These are phyloP conservation scores for Gallirallus australis DNA, from an alignment of 2,797 vertebrate species.

Conservation along the genomic window DNA sequence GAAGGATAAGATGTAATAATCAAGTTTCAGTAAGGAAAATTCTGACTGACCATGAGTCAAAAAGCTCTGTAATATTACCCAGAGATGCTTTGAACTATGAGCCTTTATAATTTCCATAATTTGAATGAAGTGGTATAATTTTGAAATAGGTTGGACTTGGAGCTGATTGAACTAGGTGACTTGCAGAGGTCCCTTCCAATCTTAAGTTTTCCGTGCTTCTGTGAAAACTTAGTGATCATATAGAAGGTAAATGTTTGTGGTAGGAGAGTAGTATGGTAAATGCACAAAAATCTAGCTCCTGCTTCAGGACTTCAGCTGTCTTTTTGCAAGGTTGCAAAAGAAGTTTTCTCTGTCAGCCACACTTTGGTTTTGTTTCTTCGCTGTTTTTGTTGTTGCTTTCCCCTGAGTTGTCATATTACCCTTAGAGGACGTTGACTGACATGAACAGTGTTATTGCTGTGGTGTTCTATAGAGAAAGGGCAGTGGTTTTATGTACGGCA, in stretches of 20 bases:
- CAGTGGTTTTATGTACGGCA: neutral
- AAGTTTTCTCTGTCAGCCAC: neutral
- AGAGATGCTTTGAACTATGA: neutral
- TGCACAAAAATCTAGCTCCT: neutral
- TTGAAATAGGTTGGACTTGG: neutral
- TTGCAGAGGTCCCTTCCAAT: neutral
- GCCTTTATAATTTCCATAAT: neutral
- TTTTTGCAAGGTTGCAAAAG: neutral
- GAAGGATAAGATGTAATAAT: neutral
- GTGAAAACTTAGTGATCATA: neutral
- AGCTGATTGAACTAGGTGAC: neutral
- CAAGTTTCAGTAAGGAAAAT: neutral
- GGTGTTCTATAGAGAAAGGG: neutral
- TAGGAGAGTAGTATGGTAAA: neutral
- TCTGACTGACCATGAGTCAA: neutral
- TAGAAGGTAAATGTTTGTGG: neutral
- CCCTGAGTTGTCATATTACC: rapidly evolving
- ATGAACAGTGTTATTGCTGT: neutral
- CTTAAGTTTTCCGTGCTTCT: neutral
- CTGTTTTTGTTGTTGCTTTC: neutral
- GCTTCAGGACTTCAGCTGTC: neutral
- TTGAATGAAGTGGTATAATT: neutral
- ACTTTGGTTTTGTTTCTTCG: neutral
- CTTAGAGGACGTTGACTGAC: neutral
- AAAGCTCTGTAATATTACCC: neutral